These are phyloP conservation scores for Trichopoda pennipes DNA, from an alignment of 2,888 invertebrate species.

Conservation along the genomic window DNA sequence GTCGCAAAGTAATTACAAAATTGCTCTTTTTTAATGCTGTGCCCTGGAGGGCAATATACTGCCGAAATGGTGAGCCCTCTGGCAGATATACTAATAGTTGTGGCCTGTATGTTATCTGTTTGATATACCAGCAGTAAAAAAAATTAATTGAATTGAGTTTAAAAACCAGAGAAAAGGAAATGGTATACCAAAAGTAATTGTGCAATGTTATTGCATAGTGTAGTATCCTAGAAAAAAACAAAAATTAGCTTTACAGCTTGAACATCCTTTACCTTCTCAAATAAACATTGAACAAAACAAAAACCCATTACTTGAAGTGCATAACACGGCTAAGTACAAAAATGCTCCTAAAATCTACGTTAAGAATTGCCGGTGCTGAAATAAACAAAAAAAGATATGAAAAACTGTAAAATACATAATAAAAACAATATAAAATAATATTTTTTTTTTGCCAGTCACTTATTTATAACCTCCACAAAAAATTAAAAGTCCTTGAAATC, in stretches of 20 bases:
- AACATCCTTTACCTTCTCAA: neutral
- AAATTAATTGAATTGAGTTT: no score
- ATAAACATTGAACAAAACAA: neutral
- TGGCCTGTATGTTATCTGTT: no score
- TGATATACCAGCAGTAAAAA: no score
- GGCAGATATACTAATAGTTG: no score
- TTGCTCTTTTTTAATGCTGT: no score
- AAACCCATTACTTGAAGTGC: slow-evolving; percentile 28
- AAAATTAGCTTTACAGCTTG: neutral
- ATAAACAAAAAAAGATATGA: neutral
- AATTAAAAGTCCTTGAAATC: slow-evolving; percentile 39
- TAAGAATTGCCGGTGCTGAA: neutral
- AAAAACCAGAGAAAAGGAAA: no score
- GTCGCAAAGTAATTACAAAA: no score
- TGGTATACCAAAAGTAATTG: neutral
- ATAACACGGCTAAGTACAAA: neutral
- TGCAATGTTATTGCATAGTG: neutral
- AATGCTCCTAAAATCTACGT: slow-evolving; percentile 6
- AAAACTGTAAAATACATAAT: slow-evolving; percentile 39
- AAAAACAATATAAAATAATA: slow-evolving; percentile 60
- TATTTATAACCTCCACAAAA: slow-evolving; percentile 20
- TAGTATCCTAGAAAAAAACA: neutral
- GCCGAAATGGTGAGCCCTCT: no score
- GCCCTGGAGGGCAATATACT: no score
- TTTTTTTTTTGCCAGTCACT: slow-evolving; percentile 4